Conservation (phyloP, 2,888 invertebrate genomes). For the Meloe dianella region DNA sequence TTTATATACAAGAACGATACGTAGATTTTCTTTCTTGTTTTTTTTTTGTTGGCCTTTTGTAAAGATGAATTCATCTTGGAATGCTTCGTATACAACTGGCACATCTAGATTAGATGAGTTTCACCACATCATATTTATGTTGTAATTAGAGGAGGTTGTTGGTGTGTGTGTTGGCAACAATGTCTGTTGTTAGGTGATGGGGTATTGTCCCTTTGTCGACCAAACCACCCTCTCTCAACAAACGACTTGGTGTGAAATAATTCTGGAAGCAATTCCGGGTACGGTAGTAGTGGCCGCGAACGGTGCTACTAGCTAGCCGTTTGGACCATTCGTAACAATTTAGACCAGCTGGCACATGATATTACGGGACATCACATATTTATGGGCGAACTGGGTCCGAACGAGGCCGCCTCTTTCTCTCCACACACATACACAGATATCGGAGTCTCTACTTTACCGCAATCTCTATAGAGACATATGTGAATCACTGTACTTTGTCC, state of each 20-base stretch:
- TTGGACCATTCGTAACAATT: constrained; percentile 61
- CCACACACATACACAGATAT: neutral
- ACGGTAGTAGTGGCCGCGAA: constrained; percentile 51
- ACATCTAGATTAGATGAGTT: constrained; percentile 10
- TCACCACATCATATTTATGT: constrained; percentile 43
- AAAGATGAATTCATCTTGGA: neutral
- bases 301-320: constrained; percentile 46
- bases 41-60: too few relatives aligned
- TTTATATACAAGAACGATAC: neutral
- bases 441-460: neutral
- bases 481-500: too few relatives aligned
- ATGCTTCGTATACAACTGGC: neutral
- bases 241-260: constrained; percentile 52
- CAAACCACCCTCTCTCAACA: constrained; percentile 35
- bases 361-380: constrained; percentile 61
- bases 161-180: constrained; percentile 33
- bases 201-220: constrained; percentile 35
- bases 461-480: neutral
- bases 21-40: neutral
- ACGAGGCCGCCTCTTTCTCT: constrained; percentile 34
- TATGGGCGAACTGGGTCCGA: constrained; percentile 55
- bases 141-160: constrained; percentile 44
- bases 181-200: constrained; percentile 28
- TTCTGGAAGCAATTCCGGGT: constrained; percentile 53
- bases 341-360: constrained; percentile 61